These are phyloP conservation scores for Antheraea pernyi DNA, from an alignment of 1,140 invertebrate species.

Conservation along the genomic window DNA sequence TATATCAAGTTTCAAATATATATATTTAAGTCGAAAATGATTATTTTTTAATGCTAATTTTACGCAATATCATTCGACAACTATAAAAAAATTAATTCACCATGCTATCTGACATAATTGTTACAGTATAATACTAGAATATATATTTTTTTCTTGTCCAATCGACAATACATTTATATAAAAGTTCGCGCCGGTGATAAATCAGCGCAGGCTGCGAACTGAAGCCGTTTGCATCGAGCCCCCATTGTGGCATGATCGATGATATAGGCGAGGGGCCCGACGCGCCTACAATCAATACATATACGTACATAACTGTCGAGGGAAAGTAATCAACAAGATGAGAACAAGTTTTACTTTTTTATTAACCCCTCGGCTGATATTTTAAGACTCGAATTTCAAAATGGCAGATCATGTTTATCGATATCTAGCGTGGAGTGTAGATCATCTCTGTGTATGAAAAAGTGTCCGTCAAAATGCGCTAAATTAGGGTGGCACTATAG, in stretches of 20 bases:
- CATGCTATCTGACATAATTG: no score
- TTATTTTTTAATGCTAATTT: no score
- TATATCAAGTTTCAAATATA: no score
- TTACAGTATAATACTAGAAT: background rate
- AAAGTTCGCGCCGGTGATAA: background rate
- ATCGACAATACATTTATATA: background rate
- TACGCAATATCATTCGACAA: no score
- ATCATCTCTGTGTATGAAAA: no score
- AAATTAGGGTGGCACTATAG: no score
- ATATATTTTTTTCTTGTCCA: background rate
- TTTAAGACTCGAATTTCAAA: no score
- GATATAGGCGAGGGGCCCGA: background rate
- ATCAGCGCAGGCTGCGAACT: background rate
- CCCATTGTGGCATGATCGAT: background rate
- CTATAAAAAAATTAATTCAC: no score
- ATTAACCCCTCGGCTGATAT: background rate
- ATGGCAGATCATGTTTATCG: no score
- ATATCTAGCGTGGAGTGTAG: no score
- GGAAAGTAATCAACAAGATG: background rate
- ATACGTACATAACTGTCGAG: background rate
- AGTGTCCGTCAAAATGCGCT: no score
- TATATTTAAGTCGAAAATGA: no score
- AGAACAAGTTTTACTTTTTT: background rate
- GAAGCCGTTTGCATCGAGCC: background rate
- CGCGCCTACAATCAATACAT: background rate